Evolutionary conservation across 2,113 vertebrate genomes (phyloP).

Genomic region (Poeciliopsis occidentalis): DNA sequence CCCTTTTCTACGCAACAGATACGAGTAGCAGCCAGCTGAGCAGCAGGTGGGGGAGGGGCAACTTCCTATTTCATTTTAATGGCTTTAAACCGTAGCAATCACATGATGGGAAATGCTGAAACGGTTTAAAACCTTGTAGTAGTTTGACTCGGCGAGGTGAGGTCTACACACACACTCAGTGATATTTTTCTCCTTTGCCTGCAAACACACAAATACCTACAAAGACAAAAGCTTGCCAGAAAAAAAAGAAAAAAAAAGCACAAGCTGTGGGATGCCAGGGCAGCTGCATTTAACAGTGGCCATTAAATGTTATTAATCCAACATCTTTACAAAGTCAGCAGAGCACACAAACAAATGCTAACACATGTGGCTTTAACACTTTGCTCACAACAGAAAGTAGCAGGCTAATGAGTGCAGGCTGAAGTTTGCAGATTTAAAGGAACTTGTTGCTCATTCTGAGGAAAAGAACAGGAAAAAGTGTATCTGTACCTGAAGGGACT

Average conservation of each 20-base stretch:
- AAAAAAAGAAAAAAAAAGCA: conserved; percentile 45
- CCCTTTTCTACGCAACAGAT: neutral
- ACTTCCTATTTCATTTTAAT: neutral
- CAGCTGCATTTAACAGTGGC: conserved; percentile 79
- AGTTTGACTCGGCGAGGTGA: neutral
- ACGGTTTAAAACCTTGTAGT: neutral
- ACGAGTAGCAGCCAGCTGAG: neutral
- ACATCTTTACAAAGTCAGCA: conserved; percentile 75
- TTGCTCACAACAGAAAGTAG: conserved; percentile 53
- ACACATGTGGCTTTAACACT: conserved; percentile 74
- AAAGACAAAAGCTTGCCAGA: conserved; percentile 57
- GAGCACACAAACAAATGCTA: conserved; percentile 75
- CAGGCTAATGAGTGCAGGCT: conserved; percentile 46
- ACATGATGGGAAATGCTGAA: neutral
- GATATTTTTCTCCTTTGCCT: conserved; percentile 6
- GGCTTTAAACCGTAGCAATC: neutral
- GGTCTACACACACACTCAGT: neutral
- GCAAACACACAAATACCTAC: conserved; percentile 29
- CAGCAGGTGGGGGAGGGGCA: neutral
- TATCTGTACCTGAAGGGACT: conserved; percentile 34
- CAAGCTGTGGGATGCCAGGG: conserved; percentile 70
- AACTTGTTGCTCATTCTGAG: conserved; percentile 45
- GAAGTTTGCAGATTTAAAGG: conserved; percentile 31
- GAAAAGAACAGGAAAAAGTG: conserved; percentile 28
- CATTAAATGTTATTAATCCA: conserved; percentile 81